Evolutionary conservation across 1,140 invertebrate genomes (phyloP).

Genomic region (Hetaerina americana): DNA sequence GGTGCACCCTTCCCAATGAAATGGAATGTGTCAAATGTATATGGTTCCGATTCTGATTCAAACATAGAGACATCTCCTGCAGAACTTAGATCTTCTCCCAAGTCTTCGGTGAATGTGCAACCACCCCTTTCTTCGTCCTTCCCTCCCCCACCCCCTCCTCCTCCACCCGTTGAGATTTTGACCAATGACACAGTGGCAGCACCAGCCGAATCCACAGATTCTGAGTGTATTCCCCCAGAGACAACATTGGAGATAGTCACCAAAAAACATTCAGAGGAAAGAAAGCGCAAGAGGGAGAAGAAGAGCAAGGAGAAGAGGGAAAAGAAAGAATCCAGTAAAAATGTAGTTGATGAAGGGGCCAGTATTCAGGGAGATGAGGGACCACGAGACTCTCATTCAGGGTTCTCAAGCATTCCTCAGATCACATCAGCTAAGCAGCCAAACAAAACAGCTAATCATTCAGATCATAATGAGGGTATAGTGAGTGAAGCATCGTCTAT

Average conservation of each 20-base stretch:
- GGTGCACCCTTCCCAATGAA: constrained; percentile 16
- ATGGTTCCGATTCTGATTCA: constrained; percentile 27
- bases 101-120: neutral
- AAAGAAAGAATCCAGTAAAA: constrained; percentile 29
- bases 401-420: neutral
- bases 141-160: constrained; percentile 10
- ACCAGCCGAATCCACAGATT: constrained; percentile 19
- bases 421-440: neutral
- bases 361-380: neutral
- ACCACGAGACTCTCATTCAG: neutral
- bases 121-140: neutral
- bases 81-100: neutral
- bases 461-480: neutral
- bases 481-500: neutral
- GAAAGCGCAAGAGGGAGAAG: constrained; percentile 44
- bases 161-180: constrained; percentile 29
- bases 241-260: constrained; percentile 21
- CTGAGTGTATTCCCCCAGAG: constrained; percentile 21
- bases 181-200: constrained; percentile 21
- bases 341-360: neutral
- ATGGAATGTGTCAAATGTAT: constrained; percentile 25
- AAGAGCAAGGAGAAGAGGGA: constrained; percentile 40
- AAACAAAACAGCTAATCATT: neutral
- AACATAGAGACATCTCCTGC: constrained; percentile 13
- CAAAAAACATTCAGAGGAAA: constrained; percentile 26